Conservation (phyloP, 1,140 invertebrate species). For the Scylla paramamosain region DNA sequence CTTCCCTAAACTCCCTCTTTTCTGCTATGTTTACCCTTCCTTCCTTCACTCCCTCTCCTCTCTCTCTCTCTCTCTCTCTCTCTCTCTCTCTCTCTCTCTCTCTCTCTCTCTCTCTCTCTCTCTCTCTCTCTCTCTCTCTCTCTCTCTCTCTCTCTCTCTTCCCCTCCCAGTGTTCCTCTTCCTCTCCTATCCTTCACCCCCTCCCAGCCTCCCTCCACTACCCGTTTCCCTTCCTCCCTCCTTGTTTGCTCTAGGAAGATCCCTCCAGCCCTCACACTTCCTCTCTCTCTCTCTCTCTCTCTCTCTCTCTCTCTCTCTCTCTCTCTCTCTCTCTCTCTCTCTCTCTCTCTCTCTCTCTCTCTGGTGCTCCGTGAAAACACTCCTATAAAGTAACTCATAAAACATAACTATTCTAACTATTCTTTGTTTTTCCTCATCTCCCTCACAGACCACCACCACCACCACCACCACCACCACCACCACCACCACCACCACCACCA, state of each 20-base stretch:
- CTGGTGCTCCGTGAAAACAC: no score
- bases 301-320: not conserved
- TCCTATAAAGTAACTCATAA: not conserved
- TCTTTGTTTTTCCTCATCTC: no score
- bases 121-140: not conserved
- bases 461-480: no score
- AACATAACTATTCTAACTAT: no score
- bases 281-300: not conserved
- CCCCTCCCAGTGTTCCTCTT: not conserved
- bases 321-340: slow-evolving; percentile 17
- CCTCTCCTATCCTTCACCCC: not conserved
- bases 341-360: not conserved
- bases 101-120: not conserved
- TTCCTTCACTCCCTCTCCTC: not conserved
- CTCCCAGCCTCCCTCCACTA: not conserved
- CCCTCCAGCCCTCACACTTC: not conserved
- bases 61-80: not conserved
- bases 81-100: not conserved
- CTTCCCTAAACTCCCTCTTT: not conserved
- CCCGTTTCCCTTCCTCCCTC: not conserved
- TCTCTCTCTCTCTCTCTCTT: not conserved
- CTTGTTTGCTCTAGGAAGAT: not conserved
- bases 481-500: no score
- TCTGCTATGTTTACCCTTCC: not conserved
- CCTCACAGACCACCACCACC: no score